These are phyloP conservation scores for Chloroceryle inda DNA, from an alignment of 2,797 vertebrate species.

Conservation along the genomic window DNA sequence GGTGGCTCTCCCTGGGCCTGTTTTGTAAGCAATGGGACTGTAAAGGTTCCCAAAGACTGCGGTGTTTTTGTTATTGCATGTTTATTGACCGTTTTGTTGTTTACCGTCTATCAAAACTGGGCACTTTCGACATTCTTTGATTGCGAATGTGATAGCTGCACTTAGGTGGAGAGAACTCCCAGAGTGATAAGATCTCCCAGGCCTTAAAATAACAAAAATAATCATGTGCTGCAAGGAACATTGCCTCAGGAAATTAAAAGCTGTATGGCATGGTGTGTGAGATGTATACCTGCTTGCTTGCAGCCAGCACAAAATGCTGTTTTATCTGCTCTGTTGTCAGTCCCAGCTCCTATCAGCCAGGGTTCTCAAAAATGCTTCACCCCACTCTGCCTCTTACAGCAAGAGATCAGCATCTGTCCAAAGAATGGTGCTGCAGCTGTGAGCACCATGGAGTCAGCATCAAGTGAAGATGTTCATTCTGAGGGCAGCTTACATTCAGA, in stretches of 20 bases:
- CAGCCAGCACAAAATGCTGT: not conserved
- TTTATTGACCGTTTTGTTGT: not conserved
- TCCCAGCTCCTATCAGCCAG: not conserved
- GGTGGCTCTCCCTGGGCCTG: not conserved
- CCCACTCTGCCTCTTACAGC: not conserved
- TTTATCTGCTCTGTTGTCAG: not conserved
- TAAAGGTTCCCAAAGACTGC: fast-evolving
- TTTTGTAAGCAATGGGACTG: not conserved
- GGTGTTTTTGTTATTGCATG: fast-evolving
- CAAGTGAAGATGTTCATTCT: not conserved
- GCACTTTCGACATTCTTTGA: fast-evolving
- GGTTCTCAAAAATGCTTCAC: not conserved
- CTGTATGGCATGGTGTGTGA: not conserved
- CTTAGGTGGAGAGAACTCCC: not conserved
- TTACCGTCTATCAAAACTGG: not conserved
- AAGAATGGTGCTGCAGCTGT: not conserved
- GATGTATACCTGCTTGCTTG: not conserved
- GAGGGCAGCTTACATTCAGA: not conserved
- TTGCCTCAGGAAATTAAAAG: constrained; percentile 65
- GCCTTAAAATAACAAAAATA: not conserved
- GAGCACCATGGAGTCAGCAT: not conserved
- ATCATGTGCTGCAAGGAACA: not conserved
- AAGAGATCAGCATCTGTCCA: not conserved
- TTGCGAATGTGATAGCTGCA: not conserved
- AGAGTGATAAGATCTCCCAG: not conserved